Base-by-base conservation (phyloP, 1,140 invertebrate genomes). In the Choristoneura fumiferana region DNA sequence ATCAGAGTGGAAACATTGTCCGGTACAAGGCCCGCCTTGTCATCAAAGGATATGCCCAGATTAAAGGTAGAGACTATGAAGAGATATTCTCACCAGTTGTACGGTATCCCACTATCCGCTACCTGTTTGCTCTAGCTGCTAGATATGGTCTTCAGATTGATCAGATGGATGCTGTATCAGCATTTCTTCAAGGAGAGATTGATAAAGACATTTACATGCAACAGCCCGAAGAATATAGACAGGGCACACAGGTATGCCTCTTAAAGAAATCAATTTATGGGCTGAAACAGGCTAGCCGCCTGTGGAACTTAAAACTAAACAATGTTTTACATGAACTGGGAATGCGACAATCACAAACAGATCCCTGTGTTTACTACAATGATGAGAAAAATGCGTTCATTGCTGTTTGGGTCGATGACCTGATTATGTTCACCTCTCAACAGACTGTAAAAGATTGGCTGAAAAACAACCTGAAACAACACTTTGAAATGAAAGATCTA, bases 131-230 rank as follows among this genome's bases (percentile, higher is more conserved):
- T n/a, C 5, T 57, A 37, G 12, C 60, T 9, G 63, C 60, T 12
- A 55, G 63, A 37, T 40, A 62, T 1, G 39, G 57, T 35, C 37
- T 70, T 10, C 38, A 59, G 14, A 49, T 66, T 17, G 53, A 34
- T 57, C 64, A 67, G 33, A 14, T 69, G 6, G 63, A 89, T 75
- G 64, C 78, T 0, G 74, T 62, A 57, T 82, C 80, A 17, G 86
- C 89, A 9, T 90, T 89, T 64, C 62, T 90, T 9, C 67, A 90
- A 76, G 88, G 84, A 5, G 58, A 76, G 5, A 54, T 90, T 13
- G 61, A 83, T 13, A 83, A 90, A 65, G 68, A 63, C 35, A 66
- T 89, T 5, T 89, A 74, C 49, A 78, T 89, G 63, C 14, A 76
- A 39, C 62, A 72, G 58, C 81, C 83, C 17, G 64, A 83, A 72